Base-by-base conservation (phyloP, 2,888 invertebrate species). In the Entomobrya multifasciata region DNA sequence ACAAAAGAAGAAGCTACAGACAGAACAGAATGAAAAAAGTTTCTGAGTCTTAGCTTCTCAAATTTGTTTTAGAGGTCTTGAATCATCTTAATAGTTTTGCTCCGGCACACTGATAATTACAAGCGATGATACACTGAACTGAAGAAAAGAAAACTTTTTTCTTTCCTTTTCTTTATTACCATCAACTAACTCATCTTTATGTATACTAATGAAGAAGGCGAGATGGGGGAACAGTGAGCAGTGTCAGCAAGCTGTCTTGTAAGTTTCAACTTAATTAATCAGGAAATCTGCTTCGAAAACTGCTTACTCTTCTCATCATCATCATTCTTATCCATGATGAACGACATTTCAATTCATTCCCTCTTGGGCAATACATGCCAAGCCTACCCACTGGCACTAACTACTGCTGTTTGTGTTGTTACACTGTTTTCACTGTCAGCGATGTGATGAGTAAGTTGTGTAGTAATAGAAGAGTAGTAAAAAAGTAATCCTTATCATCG, bases 221-320 rank as follows among this genome's bases (percentile, higher is more conserved):
- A 67, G 49, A 67, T 27, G 41, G 79, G 78, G 79, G 52, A 79
- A 60, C 49, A 47, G 62, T n/a, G 65, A 65, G 76, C 74, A 74
- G 44, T 83, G 83, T 83, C 83, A 83, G 83, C 83, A 76, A 77
- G 57, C 84, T 78, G 84, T 84, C 84, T 84, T 84, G 77, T 84
- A 84, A 17, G 78, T 77, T 77, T 67, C 84, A 78, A 57, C 85
- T 86, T 79, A 86, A 86, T 86, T 86, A 86, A 86, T 86, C 85
- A 86, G 79, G 79, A 86, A 86, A 86, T 79, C 79, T 86, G 41
- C 30, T 47, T 25, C 57, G 30, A 65, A 84, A 74, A 60, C 36
- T 49, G 83, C 82, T 76, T 67, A 65, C 83, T 67, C 74, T 85
- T 57, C 30, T 76, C 83, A 22, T 70, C 65, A 70, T 25, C 36